Base-by-base conservation (phyloP, 2,797 vertebrate genomes). In the Malurus splendens region DNA sequence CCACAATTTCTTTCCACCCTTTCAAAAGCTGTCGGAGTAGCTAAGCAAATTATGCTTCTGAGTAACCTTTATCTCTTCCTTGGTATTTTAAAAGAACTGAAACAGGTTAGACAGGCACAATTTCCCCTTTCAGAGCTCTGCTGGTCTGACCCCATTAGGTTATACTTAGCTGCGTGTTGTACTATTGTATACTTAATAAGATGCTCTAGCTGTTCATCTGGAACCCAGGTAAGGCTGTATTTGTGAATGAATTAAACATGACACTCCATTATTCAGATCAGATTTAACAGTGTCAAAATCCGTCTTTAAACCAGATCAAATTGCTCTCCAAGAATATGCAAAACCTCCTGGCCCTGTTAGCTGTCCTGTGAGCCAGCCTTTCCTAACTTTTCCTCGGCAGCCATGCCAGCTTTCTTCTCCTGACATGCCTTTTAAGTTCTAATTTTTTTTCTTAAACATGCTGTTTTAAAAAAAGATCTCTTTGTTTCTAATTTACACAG, bases 221-320 rank as follows among this genome's bases (percentile, higher is more conserved):
- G 39, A 94, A 33, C 57, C 44, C 62, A 93, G 74, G 85, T 82
- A 92, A 92, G 74, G 80, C 78, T 86, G 78, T 67, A 91, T 92
- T 94, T 96, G 86, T 93, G 90, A 96, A 95, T 92, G 86, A 95
- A 95, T 95, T 93, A 92, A 96, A 92, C 86, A 95, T 93, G 87
- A 84, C 90, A 93, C 65, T 87, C 95, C 79, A 82, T 95, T 93
- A 94, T 74, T 95, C 81, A 86, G 72, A 87, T 94, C 93, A 95
- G 83, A 93, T 91, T 93, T 92, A 89, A 88, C 55, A 85, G 32
- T 75, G 68, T 91, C 64, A 78, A 87, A 94, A 90, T 91, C 80
- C 25, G 3, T 89, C 94, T 92, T 90, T 75, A 90, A 92, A 79
- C 41, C 75, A 77, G 68, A 83, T 70, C 80, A 89, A 89, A 94